Percentiles rank a stretch among this genome's conserved stretches.
Conservation (phyloP, 2,797 vertebrate species). For the Linurgus olivaceus region DNA sequence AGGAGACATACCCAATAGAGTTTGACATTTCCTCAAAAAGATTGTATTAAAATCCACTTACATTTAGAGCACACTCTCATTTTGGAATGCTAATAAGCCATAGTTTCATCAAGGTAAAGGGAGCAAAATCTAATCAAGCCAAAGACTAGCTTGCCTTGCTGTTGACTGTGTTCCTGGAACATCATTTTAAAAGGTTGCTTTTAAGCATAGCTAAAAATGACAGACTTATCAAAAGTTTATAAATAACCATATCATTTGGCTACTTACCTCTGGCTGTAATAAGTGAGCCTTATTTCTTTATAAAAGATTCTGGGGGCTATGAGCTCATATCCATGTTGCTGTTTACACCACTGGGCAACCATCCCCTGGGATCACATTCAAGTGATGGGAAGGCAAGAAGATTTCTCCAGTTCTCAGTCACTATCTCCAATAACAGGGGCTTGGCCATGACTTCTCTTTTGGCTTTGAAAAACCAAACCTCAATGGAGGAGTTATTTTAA, state of each 20-base stretch:
- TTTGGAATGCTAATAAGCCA: constrained; percentile 76
- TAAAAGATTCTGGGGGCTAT: background rate
- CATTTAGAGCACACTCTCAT: constrained; percentile 67
- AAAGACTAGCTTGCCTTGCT: constrained; percentile 16
- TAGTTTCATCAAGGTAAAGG: constrained; percentile 74
- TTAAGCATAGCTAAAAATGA: constrained; percentile 46
- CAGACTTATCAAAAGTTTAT: constrained; percentile 57
- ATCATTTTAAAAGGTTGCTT: constrained; percentile 61
- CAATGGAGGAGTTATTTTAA: background rate
- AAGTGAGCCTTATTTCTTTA: constrained; percentile 20
- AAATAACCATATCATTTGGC: constrained; percentile 26
- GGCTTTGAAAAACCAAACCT: background rate
- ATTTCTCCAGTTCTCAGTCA: background rate
- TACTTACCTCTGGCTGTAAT: constrained; percentile 5
- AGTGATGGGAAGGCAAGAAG: background rate
- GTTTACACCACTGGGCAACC: background rate
- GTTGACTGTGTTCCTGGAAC: constrained; percentile 46
- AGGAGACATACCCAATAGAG: constrained; percentile 44
- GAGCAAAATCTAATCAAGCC: constrained; percentile 68
- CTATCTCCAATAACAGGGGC: background rate
- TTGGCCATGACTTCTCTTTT: background rate
- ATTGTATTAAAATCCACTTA: constrained; percentile 77
- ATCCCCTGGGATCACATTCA: background rate
- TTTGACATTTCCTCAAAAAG: constrained; percentile 75
- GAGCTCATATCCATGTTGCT: background rate